A percentile compares a stretch with the other conserved stretches of the same genome.
These are phyloP conservation scores for Drosophila varians DNA, from an alignment of 1,140 invertebrate genomes.

Conservation along the genomic window DNA sequence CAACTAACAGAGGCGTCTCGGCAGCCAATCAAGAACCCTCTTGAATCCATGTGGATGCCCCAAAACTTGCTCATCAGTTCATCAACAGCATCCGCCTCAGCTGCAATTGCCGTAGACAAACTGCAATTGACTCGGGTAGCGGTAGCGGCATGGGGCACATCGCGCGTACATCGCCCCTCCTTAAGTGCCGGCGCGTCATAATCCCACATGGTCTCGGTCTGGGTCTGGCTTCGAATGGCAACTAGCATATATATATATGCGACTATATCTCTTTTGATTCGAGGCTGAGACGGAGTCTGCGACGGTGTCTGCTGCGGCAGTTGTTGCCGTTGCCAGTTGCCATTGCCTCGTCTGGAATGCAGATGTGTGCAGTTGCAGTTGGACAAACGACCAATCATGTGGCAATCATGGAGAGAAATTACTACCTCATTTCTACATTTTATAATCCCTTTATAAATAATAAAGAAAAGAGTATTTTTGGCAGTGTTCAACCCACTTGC, in stretches of 20 bases:
- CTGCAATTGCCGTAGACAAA: slow-evolving; percentile 24
- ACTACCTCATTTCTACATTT: neutral
- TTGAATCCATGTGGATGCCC: slow-evolving; percentile 18
- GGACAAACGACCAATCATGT: slow-evolving; percentile 46
- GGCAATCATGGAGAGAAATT: slow-evolving; percentile 14
- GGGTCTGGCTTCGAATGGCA: slow-evolving; percentile 41
- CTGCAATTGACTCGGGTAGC: slow-evolving; percentile 56
- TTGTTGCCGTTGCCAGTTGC: slow-evolving; percentile 15
- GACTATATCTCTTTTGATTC: slow-evolving; percentile 16
- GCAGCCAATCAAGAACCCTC: slow-evolving; percentile 59
- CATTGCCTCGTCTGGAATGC: slow-evolving; percentile 75
- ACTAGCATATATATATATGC: neutral
- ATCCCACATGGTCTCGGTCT: slow-evolving; percentile 77
- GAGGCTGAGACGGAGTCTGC: slow-evolving; percentile 24
- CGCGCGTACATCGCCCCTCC: slow-evolving; percentile 21
- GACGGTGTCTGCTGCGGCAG: slow-evolving; percentile 33
- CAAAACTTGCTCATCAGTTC: slow-evolving; percentile 20
- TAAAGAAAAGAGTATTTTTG: neutral
- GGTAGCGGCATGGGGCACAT: neutral
- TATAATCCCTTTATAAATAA: too few species aligned
- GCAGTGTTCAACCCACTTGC: slow-evolving; percentile 34
- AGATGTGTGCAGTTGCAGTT: slow-evolving; percentile 57
- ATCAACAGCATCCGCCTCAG: slow-evolving; percentile 33
- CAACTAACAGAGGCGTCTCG: slow-evolving; percentile 57
- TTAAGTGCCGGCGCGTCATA: slow-evolving; percentile 71